These are phyloP conservation scores for Heptranchias perlo DNA, from an alignment of 2,113 vertebrate genomes.

Conservation along the genomic window DNA sequence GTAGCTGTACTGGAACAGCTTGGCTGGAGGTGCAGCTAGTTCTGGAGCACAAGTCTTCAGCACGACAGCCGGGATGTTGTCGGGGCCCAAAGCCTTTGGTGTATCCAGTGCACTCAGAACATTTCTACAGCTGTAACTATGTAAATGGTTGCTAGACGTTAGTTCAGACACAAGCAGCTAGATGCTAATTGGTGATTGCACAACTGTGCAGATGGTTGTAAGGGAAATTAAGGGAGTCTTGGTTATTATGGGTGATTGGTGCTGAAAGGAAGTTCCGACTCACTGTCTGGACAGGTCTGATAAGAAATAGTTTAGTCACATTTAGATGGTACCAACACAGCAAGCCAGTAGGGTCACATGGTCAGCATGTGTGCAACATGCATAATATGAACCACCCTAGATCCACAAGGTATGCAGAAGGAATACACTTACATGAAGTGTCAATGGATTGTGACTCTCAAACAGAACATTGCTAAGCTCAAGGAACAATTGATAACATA, in stretches of 20 bases:
- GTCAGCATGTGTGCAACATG: neutral
- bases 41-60: too few species aligned
- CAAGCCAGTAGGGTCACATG: neutral
- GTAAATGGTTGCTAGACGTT: neutral
- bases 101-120: too few species aligned
- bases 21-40: too few species aligned
- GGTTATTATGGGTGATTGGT: neutral
- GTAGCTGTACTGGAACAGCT: too few species aligned
- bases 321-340: neutral
- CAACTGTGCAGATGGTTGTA: neutral
- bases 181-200: neutral
- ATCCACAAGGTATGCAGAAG: neutral
- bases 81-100: too few species aligned
- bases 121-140: neutral
- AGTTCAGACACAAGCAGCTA: neutral
- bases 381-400: neutral
- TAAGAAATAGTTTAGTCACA: neutral
- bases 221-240: neutral
- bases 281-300: neutral
- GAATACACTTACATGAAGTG: neutral
- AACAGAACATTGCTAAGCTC: neutral
- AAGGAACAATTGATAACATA: too few species aligned
- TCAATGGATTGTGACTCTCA: neutral
- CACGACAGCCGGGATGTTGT: too few species aligned
- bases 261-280: neutral